Base-by-base conservation (phyloP, 2,888 invertebrate species). In the Calameuta idolon region DNA sequence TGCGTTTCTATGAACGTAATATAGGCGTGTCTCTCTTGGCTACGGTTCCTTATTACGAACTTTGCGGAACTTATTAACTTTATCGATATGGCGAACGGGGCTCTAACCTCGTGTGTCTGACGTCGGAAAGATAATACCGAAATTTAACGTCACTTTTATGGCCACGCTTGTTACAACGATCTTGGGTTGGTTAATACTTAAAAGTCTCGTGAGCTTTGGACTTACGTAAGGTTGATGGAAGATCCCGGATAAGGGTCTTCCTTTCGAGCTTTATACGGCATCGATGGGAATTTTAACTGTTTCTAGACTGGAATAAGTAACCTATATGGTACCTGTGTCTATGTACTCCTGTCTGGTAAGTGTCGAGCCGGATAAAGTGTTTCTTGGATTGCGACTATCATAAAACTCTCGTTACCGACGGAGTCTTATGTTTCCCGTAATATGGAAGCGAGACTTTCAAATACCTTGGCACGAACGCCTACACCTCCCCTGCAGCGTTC, bases 381-480 rank as follows among this genome's bases (percentile, higher is more conserved):
- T 55, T 55, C 55, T 55, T 55, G 55, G 15, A 55, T 23, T 55
- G 55, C 23, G 55, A 55, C 55, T 55, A 55, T 55, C 23, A 55
- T 55, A 55, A 55, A 55, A 55, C 69, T 75, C 76, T 55, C 74
- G 69, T 77, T 77, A 75, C 73, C 34, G 37, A 30, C 12, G 55
- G 9, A 34, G n/a, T 69, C 75, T 75, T 34, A 77, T 31, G 31
- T 75, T 77, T 75, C 37, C 75, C 77, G 75, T 75, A 77, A 77
- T 77, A 69, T 55, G 34, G 71, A 77, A 77, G 35, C 74, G 74
- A 34, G 75, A 77, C 77, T 77, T 77, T 77, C 74, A 34, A 77
- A 75, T 73, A 68, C 55, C 55, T 55, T 55, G 55, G 33, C 74
- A 40, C 23, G 68, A 37, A 69, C 77, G 69, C 74, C 74, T 71